Evolutionary conservation across 2,888 invertebrate species (phyloP).

Genomic region (Aspidiotus rigidus): DNA sequence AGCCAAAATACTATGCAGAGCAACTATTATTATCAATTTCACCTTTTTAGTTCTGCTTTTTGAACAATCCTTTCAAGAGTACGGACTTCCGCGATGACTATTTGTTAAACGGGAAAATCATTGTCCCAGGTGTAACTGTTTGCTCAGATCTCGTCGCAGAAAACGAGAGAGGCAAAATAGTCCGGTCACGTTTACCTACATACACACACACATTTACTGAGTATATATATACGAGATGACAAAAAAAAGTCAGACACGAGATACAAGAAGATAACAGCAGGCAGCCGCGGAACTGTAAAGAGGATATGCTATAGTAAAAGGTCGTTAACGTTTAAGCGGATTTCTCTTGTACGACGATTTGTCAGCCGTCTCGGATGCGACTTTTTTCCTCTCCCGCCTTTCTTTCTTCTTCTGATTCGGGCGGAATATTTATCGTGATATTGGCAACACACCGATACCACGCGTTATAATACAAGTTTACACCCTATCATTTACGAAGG

Average conservation of each 20-base stretch:
- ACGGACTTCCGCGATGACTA: too few species aligned
- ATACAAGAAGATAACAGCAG: not conserved
- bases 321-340: constrained; percentile 2
- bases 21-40: too few species aligned
- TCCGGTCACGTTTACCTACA: too few species aligned
- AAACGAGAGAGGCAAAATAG: too few species aligned
- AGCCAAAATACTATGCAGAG: too few species aligned
- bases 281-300: not conserved
- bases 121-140: not conserved
- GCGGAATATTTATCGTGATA: too few species aligned
- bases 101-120: too few species aligned
- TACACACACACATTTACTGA: not conserved
- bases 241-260: not conserved
- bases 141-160: not conserved
- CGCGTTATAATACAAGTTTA: not conserved
- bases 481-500: constrained; percentile 7
- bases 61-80: too few species aligned
- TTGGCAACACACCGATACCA: too few species aligned
- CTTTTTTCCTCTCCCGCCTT: not conserved
- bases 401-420: too few species aligned
- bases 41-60: too few species aligned
- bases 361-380: not conserved
- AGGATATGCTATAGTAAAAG: not conserved
- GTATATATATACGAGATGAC: not conserved
- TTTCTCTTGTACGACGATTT: not conserved